Evolutionary conservation across 1,140 invertebrate genomes (phyloP).

Genomic region (Heliothis virescens): DNA sequence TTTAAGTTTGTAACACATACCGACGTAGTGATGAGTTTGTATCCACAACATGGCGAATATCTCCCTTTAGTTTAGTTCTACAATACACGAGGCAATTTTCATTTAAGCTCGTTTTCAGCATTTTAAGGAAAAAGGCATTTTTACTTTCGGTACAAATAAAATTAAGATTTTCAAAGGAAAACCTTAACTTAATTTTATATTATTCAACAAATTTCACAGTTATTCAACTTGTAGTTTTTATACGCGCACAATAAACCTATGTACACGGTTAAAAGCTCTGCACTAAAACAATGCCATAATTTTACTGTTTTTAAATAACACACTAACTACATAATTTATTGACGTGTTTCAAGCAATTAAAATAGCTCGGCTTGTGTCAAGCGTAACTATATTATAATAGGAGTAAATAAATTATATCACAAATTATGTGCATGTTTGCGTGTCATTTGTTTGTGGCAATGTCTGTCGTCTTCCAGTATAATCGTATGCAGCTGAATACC

Average conservation of each 20-base stretch:
- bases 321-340: not conserved
- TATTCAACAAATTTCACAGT: not conserved
- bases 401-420: not conserved
- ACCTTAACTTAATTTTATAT: not conserved
- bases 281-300: not conserved
- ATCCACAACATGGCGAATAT: conserved; percentile 23
- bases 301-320: not conserved
- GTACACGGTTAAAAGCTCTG: not conserved
- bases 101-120: no score
- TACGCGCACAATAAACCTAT: not conserved
- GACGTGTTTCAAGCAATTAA: conserved; percentile 9
- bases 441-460: not conserved
- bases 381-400: not conserved
- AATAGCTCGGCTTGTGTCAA: not conserved
- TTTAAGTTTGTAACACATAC: conserved; percentile 12
- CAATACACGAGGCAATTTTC: not conserved
- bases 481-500: no score
- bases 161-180: not conserved
- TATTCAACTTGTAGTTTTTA: no score
- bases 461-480: no score
- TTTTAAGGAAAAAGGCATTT: no score
- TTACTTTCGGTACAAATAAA: no score
- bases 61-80: not conserved
- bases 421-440: conserved; percentile 1
- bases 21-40: not conserved